Conservation (phyloP, 2,797 vertebrate genomes). For the Clarias fuscus region DNA sequence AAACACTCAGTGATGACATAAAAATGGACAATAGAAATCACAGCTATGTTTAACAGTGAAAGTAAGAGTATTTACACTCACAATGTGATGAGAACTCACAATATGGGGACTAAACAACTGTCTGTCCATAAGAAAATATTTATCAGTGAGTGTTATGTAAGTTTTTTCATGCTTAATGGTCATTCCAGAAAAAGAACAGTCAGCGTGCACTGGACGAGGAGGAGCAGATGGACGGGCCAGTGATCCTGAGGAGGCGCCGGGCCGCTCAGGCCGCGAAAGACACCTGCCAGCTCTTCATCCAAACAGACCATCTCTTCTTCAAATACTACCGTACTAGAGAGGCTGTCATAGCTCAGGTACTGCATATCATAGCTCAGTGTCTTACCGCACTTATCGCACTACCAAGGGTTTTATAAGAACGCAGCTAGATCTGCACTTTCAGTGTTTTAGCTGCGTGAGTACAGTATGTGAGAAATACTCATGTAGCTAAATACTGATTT, state of each 20-base stretch:
- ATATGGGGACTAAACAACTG: too few relatives aligned
- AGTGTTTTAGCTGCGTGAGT: background rate
- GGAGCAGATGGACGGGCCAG: slow-evolving; percentile 68
- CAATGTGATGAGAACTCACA: too few relatives aligned
- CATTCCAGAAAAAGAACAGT: slow-evolving; percentile 52
- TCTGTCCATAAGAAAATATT: too few relatives aligned
- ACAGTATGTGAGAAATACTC: background rate
- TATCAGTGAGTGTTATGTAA: background rate
- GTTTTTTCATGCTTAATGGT: background rate
- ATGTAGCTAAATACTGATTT: too few relatives aligned
- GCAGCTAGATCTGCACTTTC: too few relatives aligned
- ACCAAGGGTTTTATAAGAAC: background rate
- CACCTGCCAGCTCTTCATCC: slow-evolving; percentile 95
- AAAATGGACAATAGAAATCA: too few relatives aligned
- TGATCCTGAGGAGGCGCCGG: slow-evolving; percentile 85
- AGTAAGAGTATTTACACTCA: too few relatives aligned
- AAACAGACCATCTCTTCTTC: slow-evolving; percentile 93
- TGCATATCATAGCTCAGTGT: too few relatives aligned
- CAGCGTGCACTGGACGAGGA: slow-evolving; percentile 54
- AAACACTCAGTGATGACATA: too few relatives aligned
- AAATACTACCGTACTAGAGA: slow-evolving; percentile 86
- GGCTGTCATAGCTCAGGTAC: slow-evolving; percentile 95
- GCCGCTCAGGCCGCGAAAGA: slow-evolving; percentile 87
- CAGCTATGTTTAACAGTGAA: too few relatives aligned
- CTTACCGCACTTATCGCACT: background rate